Conservation (phyloP, 2,797 vertebrate species). For the Hoplostethus atlanticus region DNA sequence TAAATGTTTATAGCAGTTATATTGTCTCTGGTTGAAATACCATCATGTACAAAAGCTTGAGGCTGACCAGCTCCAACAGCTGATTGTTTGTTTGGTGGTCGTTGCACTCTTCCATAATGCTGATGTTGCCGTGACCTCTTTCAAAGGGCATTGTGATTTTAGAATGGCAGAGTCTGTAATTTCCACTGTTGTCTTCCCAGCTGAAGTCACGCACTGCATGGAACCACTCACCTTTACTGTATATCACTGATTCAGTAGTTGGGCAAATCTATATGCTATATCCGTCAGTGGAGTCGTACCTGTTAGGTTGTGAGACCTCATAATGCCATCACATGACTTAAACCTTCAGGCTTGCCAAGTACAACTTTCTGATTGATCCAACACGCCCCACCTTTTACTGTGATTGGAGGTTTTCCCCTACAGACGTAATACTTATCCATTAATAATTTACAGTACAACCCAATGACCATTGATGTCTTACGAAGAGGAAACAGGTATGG, state of each 20-base stretch:
- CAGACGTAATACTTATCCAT: not conserved
- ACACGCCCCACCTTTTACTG: not conserved
- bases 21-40: conserved; percentile 25
- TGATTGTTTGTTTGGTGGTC: conserved; percentile 34
- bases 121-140: conserved; percentile 53
- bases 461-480: conserved; percentile 12
- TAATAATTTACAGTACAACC: not conserved
- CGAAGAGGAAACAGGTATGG: conserved; percentile 20
- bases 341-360: conserved; percentile 44
- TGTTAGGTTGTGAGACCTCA: conserved; percentile 39
- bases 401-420: conserved; percentile 13
- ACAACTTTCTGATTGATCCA: conserved; percentile 21
- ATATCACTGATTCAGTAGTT: conserved; percentile 52
- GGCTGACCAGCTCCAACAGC: conserved; percentile 38
- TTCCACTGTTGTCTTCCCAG: conserved; percentile 72
- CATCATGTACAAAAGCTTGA: conserved; percentile 29
- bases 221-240: conserved; percentile 50
- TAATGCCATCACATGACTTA: conserved; percentile 24
- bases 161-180: conserved; percentile 45
- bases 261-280: conserved; percentile 38
- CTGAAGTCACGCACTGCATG: conserved; percentile 68
- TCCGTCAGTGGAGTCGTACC: conserved; percentile 28
- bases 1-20: conserved; percentile 30
- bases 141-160: conserved; percentile 17
- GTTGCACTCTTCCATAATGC: conserved; percentile 50